These are phyloP conservation scores for Parotia lawesii DNA, from an alignment of 2,113 vertebrate species.

Conservation along the genomic window DNA sequence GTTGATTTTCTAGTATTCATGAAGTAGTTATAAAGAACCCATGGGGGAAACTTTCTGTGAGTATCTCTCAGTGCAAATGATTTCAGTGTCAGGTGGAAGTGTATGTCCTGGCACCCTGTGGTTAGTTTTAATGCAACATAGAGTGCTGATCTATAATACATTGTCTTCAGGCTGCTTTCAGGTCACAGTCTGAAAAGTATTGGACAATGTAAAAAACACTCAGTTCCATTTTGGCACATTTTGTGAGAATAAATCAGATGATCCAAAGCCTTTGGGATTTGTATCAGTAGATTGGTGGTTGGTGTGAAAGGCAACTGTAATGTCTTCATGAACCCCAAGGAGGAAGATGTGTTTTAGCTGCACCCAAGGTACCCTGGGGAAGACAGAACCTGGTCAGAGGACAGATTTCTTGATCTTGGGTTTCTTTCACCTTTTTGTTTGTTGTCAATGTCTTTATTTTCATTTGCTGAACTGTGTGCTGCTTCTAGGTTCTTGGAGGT, in stretches of 20 bases:
- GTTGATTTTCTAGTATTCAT: not conserved
- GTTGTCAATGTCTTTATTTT: not conserved
- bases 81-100: not conserved
- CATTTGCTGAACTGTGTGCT: not conserved
- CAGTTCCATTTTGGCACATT: not conserved
- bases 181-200: not conserved
- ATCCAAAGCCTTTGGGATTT: not conserved
- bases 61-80: not conserved
- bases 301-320: not conserved
- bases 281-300: not conserved
- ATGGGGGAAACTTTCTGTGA: not conserved
- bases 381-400: not conserved
- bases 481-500: not conserved
- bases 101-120: not conserved
- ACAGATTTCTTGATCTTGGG: not conserved
- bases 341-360: not conserved
- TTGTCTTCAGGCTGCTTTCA: not conserved
- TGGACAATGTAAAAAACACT: not conserved
- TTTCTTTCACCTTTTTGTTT: slow-evolving; percentile 8
- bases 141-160: not conserved
- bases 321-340: not conserved
- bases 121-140: not conserved
- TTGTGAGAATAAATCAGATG: not conserved
- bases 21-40: not conserved
- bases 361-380: not conserved